Base-by-base conservation (phyloP, 2,888 invertebrate species). In the Slavum lentiscoides region DNA sequence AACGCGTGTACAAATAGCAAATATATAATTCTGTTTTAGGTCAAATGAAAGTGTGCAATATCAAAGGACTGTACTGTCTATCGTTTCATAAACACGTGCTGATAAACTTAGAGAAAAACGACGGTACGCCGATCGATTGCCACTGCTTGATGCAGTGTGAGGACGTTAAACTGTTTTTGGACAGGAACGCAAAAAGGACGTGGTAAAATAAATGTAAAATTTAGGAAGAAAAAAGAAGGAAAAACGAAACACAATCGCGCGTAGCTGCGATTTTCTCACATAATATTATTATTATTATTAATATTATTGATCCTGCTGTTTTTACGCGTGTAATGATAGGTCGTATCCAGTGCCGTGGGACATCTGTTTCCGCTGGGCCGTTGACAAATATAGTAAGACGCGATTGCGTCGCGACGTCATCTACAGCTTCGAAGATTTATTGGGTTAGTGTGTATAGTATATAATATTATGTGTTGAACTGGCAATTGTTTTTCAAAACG, bases 371-470 rank as follows among this genome's bases (percentile, higher is more conserved):
- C 83, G 84, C 21, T 85, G 84, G 84, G 84, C 84, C 37, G 83
- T 85, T 49, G 84, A 84, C 70, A 83, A 84, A 72, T 85, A 84
- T 83, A 84, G 84, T 81, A 84, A 84, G 82, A 84, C 84, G 15
- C 87, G 90, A 64, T 90, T 90, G 84, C 88, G 88, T 21, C 87
- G 91, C 82, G 89, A 91, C 84, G 89, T 91, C 11, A 88, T 91
- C 2, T 91, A 91, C 86, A 89, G 90, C 82, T 90, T 91, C 83
- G 90, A 90, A 83, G 91, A 91, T 85, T 86, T 91, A 69, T 88
- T 91, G 15, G 91, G 85, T 84, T 82, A 80, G 80, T 80, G 37
- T 37, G 19, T 37, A 7, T 9, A 6, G 15, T 43, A 17, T 2
- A 30, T 30, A 30, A 30, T 30, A 30, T 30, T 30, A 30, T 30